A percentile compares a stretch with the other conserved stretches of the same genome.
Conservation (phyloP, 2,113 vertebrate species). For the Lasiurus cinereus region DNA sequence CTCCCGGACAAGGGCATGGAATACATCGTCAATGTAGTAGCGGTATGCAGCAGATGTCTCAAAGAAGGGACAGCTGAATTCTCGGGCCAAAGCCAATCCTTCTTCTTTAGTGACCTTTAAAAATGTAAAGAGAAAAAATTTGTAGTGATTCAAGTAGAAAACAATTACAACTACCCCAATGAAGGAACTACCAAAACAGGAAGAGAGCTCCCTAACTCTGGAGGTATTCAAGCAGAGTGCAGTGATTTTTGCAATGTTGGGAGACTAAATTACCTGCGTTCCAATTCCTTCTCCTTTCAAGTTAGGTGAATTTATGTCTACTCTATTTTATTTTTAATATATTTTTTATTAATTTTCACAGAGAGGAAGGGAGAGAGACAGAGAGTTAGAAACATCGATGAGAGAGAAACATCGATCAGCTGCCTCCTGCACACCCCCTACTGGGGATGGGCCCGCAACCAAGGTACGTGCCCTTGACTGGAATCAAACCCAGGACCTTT, state of each 20-base stretch:
- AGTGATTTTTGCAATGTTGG: no score
- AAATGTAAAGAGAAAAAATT: background rate
- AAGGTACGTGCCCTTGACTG: no score
- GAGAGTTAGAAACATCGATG: no score
- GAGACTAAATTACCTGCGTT: background rate
- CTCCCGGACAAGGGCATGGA: conserved; percentile 92
- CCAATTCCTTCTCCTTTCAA: background rate
- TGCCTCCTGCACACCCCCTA: no score
- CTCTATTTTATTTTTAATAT: background rate
- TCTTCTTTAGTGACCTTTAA: conserved; percentile 92
- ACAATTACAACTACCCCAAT: background rate
- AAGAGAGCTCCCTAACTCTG: background rate
- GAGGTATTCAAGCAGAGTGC: background rate
- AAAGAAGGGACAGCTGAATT: conserved; percentile 94
- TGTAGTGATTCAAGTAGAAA: background rate
- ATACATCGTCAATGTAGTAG: conserved; percentile 93
- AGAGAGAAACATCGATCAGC: no score
- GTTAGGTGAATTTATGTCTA: background rate
- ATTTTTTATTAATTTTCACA: no score
- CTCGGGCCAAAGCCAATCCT: conserved; percentile 89
- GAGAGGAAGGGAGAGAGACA: no score
- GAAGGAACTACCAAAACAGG: background rate
- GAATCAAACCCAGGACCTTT: no score
- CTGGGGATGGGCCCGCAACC: no score
- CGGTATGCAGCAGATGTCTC: conserved; percentile 93